Percentiles rank a stretch among this genome's conserved stretches.
Conservation (phyloP, 1,140 invertebrate genomes). For the Procambarus virginalis region DNA sequence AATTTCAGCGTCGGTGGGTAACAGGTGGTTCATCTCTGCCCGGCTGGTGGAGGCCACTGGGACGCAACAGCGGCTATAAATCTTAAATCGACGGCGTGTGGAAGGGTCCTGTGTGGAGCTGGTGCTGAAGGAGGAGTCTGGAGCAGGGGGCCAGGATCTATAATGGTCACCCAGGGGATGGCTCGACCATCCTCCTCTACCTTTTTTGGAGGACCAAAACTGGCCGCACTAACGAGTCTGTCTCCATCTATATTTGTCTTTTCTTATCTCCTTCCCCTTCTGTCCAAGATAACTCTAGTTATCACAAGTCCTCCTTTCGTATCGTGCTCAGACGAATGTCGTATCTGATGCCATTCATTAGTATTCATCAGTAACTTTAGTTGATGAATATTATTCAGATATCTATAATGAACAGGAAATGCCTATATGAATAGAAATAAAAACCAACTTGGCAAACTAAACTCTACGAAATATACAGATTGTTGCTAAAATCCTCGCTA, state of each 20-base stretch:
- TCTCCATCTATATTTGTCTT: neutral
- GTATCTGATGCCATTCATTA: too few relatives aligned
- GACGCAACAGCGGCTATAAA: slow-evolving; percentile 28
- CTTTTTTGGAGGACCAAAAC: neutral
- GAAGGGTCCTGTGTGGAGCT: neutral
- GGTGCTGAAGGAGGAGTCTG: neutral
- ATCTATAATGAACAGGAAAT: too few relatives aligned
- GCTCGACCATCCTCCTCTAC: neutral
- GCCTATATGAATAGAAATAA: too few relatives aligned
- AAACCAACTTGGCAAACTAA: too few relatives aligned
- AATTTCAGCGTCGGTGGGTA: neutral
- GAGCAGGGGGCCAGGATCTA: neutral
- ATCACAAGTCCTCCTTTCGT: too few relatives aligned
- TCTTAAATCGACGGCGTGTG: slow-evolving; percentile 26
- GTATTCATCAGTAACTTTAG: too few relatives aligned
- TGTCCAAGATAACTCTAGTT: too few relatives aligned
- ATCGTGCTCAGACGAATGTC: too few relatives aligned
- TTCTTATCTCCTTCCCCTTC: neutral
- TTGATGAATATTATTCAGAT: too few relatives aligned
- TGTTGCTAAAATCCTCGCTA: too few relatives aligned
- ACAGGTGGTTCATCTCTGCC: slow-evolving; percentile 31
- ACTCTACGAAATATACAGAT: too few relatives aligned
- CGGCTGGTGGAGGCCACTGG: neutral
- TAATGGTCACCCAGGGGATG: slow-evolving; percentile 37
- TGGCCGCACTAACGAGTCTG: neutral